Base-by-base conservation (phyloP, 1,140 invertebrate species). In the Psix sp. region DNA sequence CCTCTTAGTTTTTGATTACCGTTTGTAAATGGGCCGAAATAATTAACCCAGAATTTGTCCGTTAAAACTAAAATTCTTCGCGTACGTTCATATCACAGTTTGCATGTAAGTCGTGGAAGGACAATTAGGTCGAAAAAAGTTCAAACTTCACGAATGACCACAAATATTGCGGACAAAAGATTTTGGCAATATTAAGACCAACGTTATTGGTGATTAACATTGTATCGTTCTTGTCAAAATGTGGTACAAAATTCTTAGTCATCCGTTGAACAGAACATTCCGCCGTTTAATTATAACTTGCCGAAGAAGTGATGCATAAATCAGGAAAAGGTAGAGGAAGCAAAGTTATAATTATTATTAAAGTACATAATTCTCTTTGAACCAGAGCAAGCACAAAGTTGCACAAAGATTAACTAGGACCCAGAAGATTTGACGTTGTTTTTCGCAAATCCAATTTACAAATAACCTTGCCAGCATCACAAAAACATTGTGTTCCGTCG, bases 241-340 rank as follows among this genome's bases (percentile, higher is more conserved):
- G 54, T 54, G 54, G 54, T 56, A 62, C 31, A 54, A 42, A 39
- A 59, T 65, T 72, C 59, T 63, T 52, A 51, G 46, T 65, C 52
- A 57, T 57, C 51, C 31, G 59, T 45, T 56, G 35, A 63, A 59
- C 46, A 20, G 42, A 51, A 68, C 40, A 68, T 56, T 49, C 63
- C 70, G 63, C 43, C 76, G 77, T 80, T 82, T 83, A 80, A 84
- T 82, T 83, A 82, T 77, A 82, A 81, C 79, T 83, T 72, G 48
- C 43, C 65, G 45, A 81, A 82, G 78, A 84, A 82, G 57, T 74
- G 72, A 42, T 45, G 57, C 42, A 63, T 74, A 72, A 74, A 70
- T 56, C 49, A 60, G 48, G 46, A 70, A 74, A 52, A 59, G 54
- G 43, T 48, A 63, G 54, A 51, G 63, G 42, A 39, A 77, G 63